Base-by-base conservation (phyloP, 2,888 invertebrate genomes). In the Gerris lacustris region DNA sequence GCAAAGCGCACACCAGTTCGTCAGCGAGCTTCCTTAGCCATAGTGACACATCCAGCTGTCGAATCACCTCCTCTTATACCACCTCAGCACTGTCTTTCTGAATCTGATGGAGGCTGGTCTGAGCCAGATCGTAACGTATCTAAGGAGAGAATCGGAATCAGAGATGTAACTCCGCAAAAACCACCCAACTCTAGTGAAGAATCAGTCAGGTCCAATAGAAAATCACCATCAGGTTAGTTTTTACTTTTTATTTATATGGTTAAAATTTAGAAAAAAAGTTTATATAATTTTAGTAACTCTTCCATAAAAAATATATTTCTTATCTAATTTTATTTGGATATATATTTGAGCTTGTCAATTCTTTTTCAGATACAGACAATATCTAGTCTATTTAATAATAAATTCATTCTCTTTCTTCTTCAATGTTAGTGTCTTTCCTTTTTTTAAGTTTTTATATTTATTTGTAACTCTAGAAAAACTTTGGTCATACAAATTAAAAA, bases 91-190 rank as follows among this genome's bases (percentile, higher is more conserved):
- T 83, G 84, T 18, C 81, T 83, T 6, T 85, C 87, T 2, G 93
- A 93, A 78, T 91, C 92, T 0, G 93, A 94, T 79, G 64, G 64
- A n/a, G 87, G 90, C 47, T 93, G 92, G 88, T 92, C 92, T 0
- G 93, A 93, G 78, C 92, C 93, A 0, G 93, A 93, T 78, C 84
- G 91, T 67, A 87, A 86, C 72, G 91, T 93, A 4, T 92, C 92
- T 0, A 81, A 88, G 73, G 91, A 90, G 0, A 85, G 93, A 73
- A 92, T 93, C 44, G 92, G 92, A 9, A 73, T 80, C 69, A 77
- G 77, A 63, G 77, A 78, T 68, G 74, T 75, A 43, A 69, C 69
- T n/a, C 47, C 72, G 45, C 63, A 44, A 44, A 18, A 31, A n/a
- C 15, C 63, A 63, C 44, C 31, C 11, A 63, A 69, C 43, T 71